phyloP scores from a whole-genome alignment of 2,113 vertebrate species.

The Hipposideros armiger region DNA sequence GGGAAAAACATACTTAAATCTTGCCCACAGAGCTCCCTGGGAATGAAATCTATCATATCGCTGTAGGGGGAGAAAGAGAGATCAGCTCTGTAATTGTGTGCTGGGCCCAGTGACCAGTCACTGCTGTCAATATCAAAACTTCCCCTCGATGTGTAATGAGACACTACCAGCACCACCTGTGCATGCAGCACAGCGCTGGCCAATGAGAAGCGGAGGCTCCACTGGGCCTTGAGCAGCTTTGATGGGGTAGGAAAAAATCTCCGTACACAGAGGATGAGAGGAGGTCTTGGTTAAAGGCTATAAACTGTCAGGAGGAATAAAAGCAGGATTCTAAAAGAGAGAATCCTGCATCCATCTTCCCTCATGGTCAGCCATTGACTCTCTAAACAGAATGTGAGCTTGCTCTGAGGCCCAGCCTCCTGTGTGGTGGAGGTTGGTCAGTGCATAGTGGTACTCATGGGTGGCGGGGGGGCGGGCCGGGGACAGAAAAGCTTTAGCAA shows the following conservation, averaged over 20 bases:
- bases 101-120: not conserved
- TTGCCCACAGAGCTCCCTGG: conserved; percentile 38
- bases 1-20: conserved; percentile 73
- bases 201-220: not conserved
- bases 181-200: not conserved
- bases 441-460: rapidly evolving
- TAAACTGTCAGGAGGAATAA: not conserved
- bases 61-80: not conserved
- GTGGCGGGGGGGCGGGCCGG: not conserved
- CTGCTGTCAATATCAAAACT: conserved; percentile 21
- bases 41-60: conserved; percentile 70
- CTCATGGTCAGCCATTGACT: not conserved
- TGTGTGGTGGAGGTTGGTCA: not conserved
- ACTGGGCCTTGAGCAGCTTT: conserved; percentile 53
- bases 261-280: conserved; percentile 56
- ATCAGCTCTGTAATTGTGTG: conserved; percentile 52
- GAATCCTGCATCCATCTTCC: not conserved
- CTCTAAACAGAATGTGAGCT: not conserved
- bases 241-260: conserved; percentile 56
- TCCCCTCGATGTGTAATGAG: not conserved
- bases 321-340: not conserved
- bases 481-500: not conserved
- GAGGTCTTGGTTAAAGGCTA: not conserved
- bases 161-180: not conserved
- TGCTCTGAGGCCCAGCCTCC: not conserved